Conservation (phyloP, 2,888 invertebrate genomes). For the Dynastes maya region DNA sequence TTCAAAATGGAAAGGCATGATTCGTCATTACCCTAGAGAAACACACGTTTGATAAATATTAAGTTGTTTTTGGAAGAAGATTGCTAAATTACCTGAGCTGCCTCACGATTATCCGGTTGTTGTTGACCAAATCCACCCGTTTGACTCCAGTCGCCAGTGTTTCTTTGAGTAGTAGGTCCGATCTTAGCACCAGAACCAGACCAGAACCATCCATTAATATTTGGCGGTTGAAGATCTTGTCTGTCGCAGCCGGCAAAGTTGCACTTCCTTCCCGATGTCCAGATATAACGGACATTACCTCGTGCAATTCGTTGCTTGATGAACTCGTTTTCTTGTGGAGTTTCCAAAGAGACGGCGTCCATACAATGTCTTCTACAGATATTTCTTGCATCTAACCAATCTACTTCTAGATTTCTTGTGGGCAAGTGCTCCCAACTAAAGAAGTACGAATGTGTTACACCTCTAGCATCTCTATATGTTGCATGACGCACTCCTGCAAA, state of each 20-base stretch:
- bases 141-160: slow-evolving; percentile 91
- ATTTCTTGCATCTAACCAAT: slow-evolving; percentile 93
- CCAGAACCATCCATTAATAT: slow-evolving; percentile 95
- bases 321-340: slow-evolving; percentile 93
- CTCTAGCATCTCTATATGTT: slow-evolving; percentile 89
- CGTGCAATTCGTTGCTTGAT: slow-evolving; percentile 89
- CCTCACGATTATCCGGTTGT: slow-evolving; percentile 93
- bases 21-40: slow-evolving; percentile 87
- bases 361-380: slow-evolving; percentile 94
- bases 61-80: background rate
- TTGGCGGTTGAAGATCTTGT: slow-evolving; percentile 86
- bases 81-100: slow-evolving; percentile 79
- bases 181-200: slow-evolving; percentile 94
- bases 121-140: slow-evolving; percentile 91
- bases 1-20: slow-evolving; percentile 91
- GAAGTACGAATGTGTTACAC: slow-evolving; percentile 93
- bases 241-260: slow-evolving; percentile 93
- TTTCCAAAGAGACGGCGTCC: slow-evolving; percentile 93
- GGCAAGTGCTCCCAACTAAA: slow-evolving; percentile 94
- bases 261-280: slow-evolving; percentile 94
- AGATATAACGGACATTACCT: slow-evolving; percentile 86
- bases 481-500: slow-evolving; percentile 87
- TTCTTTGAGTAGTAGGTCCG: slow-evolving; percentile 89
- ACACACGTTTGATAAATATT: background rate
- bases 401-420: slow-evolving; percentile 87